phyloP scores from a whole-genome alignment of 2,888 invertebrate species.

The Eupithecia centaureata region DNA sequence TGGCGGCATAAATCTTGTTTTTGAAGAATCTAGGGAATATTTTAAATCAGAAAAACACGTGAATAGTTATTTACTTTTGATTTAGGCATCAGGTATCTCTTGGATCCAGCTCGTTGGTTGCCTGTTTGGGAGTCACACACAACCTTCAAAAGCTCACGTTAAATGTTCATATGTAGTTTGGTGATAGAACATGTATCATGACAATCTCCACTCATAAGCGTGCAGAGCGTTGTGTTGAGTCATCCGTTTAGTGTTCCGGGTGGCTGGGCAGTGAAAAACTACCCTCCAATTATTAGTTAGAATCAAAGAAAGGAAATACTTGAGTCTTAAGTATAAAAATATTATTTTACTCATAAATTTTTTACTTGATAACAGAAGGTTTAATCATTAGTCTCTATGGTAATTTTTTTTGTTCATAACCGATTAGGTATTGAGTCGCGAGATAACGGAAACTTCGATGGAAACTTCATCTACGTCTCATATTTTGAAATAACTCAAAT shows the following conservation, averaged over 20 bases:
- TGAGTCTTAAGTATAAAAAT: no score
- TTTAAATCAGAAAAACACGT: no score
- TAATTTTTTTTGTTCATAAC: neutral
- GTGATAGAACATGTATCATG: neutral
- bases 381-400: neutral
- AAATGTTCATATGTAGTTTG: neutral
- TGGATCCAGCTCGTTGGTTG: neutral
- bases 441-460: no score
- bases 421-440: no score
- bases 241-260: neutral
- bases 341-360: no score
- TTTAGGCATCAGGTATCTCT: neutral
- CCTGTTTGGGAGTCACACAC: neutral
- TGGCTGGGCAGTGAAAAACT: neutral
- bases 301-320: neutral
- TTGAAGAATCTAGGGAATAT: neutral
- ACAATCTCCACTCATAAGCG: neutral
- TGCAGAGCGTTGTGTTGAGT: neutral
- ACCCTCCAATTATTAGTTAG: neutral
- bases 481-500: neutral
- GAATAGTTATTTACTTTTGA: no score
- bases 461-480: neutral
- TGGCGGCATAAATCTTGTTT: neutral
- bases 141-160: neutral
- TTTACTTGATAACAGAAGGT: no score